Evolutionary conservation across 2,113 vertebrate genomes (phyloP).

Genomic region (Bombycilla garrulus): DNA sequence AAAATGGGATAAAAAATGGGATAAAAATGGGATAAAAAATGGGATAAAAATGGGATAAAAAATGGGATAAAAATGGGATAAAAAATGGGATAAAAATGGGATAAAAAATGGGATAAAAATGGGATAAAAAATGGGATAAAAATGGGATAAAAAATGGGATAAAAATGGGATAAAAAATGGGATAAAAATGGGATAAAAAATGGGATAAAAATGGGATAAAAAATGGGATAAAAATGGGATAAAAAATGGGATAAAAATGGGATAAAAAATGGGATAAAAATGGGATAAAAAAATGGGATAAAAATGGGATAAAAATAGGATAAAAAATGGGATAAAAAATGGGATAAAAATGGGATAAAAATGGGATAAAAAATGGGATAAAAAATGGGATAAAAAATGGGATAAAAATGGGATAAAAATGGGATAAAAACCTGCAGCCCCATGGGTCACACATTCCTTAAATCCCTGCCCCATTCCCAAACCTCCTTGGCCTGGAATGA

Average conservation of each 20-base stretch:
- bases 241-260: neutral
- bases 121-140: neutral
- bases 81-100: neutral
- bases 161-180: neutral
- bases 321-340: too few relatives aligned
- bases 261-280: neutral
- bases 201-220: neutral
- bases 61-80: neutral
- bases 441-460: neutral
- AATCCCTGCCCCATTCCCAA: neutral
- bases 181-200: neutral
- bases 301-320: neutral
- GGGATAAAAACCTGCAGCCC: too few relatives aligned
- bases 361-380: neutral
- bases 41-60: neutral
- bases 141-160: neutral
- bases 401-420: neutral
- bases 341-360: neutral
- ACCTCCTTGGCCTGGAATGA: too few relatives aligned
- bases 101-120: neutral
- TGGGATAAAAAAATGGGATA: too few relatives aligned
- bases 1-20: neutral
- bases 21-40: neutral
- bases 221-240: neutral
- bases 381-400: neutral